These are phyloP conservation scores for Hydrocynus forskahlii DNA, from an alignment of 2,797 vertebrate genomes.

Conservation along the genomic window DNA sequence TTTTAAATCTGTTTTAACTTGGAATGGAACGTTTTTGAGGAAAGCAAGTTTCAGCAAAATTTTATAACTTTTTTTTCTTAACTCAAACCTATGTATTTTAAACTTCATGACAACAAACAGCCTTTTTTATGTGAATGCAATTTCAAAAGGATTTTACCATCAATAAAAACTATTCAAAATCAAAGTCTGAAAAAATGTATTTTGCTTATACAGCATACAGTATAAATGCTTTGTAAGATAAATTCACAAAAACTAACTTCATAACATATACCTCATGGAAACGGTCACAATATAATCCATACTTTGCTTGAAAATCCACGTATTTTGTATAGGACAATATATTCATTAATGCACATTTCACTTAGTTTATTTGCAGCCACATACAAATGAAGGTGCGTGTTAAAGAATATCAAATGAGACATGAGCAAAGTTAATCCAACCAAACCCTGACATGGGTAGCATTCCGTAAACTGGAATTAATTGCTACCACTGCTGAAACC, in stretches of 20 bases:
- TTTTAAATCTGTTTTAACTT: too few relatives aligned
- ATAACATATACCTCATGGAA: constrained; percentile 73
- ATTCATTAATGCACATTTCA: constrained; percentile 11
- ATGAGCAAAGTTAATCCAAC: constrained; percentile 24
- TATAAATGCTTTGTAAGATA: constrained; percentile 73
- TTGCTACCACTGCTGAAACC: not conserved
- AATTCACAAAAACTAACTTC: constrained; percentile 73
- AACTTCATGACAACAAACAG: too few relatives aligned
- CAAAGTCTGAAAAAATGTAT: constrained; percentile 80
- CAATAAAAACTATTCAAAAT: not conserved
- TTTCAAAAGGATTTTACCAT: not conserved
- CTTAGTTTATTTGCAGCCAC: constrained; percentile 39
- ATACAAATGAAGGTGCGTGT: constrained; percentile 25
- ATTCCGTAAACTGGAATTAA: not conserved
- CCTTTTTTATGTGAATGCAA: not conserved
- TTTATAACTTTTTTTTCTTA: too few relatives aligned
- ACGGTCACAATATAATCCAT: constrained; percentile 67
- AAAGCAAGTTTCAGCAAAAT: not conserved
- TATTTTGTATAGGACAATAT: constrained; percentile 33
- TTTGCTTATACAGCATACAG: constrained; percentile 81
- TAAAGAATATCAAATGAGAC: constrained; percentile 44
- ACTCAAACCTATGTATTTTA: not conserved
- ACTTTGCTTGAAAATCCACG: constrained; percentile 52
- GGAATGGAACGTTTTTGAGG: not conserved
- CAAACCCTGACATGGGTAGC: not conserved